Conservation (phyloP, 2,113 vertebrate species). For the Cyprinodon tularosa region DNA sequence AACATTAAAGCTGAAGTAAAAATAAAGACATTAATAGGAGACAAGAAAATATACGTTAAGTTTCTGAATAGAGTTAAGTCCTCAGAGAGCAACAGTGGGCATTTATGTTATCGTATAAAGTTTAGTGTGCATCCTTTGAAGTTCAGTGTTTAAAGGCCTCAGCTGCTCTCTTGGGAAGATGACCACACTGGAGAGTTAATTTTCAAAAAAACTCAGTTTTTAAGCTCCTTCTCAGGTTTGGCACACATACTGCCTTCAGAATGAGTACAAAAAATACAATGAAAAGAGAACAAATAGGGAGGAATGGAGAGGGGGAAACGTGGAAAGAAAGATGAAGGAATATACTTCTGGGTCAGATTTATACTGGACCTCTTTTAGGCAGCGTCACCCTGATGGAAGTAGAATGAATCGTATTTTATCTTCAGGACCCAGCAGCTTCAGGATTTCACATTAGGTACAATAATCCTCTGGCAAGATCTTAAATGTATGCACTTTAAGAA, state of each 20-base stretch:
- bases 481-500: slow-evolving; percentile 5
- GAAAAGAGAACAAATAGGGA: slow-evolving; percentile 46
- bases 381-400: slow-evolving; percentile 43
- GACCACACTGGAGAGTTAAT: slow-evolving; percentile 50
- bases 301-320: slow-evolving; percentile 23
- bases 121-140: slow-evolving; percentile 54
- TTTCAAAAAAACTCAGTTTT: slow-evolving; percentile 50
- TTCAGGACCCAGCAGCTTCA: slow-evolving; percentile 42
- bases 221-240: slow-evolving; percentile 43
- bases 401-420: slow-evolving; percentile 64
- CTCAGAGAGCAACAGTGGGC: slow-evolving; percentile 24
- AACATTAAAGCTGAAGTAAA: neutral
- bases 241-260: slow-evolving; percentile 38
- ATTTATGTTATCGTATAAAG: slow-evolving; percentile 40
- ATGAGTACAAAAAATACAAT: slow-evolving; percentile 27
- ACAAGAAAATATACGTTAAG: slow-evolving; percentile 4
- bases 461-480: slow-evolving; percentile 6
- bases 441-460: slow-evolving; percentile 39
- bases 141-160: slow-evolving; percentile 39
- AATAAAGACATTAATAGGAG: slow-evolving; percentile 6
- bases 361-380: slow-evolving; percentile 46
- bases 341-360: slow-evolving; percentile 59
- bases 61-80: slow-evolving; percentile 16
- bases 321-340: slow-evolving; percentile 49
- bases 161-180: slow-evolving; percentile 62